Conservation (phyloP, 1,140 invertebrate species). For the Zaprionus gabonicus region DNA sequence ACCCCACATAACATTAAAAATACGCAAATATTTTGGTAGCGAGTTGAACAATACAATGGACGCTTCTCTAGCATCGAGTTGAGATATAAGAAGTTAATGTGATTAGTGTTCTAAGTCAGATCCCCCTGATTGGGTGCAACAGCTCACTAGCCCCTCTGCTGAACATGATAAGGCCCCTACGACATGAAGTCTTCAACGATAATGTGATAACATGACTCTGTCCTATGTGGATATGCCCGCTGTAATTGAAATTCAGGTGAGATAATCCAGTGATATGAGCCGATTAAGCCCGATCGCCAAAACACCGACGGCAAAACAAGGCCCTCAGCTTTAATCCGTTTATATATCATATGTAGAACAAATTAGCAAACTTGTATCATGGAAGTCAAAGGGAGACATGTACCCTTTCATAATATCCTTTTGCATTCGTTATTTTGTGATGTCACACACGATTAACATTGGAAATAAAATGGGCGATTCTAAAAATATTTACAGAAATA, state of each 20-base stretch:
- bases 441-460: no score
- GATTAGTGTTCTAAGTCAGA: not conserved
- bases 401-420: no score
- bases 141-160: not conserved
- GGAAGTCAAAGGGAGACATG: no score
- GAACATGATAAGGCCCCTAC: not conserved
- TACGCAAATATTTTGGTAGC: not conserved
- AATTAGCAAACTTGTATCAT: no score
- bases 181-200: not conserved
- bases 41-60: not conserved
- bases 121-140: not conserved
- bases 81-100: not conserved
- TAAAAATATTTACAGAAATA: no score
- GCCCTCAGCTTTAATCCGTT: not conserved
- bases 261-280: slow-evolving; percentile 2
- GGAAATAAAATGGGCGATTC: no score
- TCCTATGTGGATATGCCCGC: slow-evolving; percentile 88
- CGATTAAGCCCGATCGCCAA: no score
- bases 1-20: not conserved
- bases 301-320: slow-evolving; percentile 6
- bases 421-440: no score
- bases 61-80: not conserved
- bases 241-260: slow-evolving; percentile 88
- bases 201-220: slow-evolving; percentile 85
- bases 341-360: not conserved